A percentile compares a stretch with the other conserved stretches of the same genome.
Conservation (phyloP, 2,888 invertebrate species). For the Lepidocyrtoides sp. region DNA sequence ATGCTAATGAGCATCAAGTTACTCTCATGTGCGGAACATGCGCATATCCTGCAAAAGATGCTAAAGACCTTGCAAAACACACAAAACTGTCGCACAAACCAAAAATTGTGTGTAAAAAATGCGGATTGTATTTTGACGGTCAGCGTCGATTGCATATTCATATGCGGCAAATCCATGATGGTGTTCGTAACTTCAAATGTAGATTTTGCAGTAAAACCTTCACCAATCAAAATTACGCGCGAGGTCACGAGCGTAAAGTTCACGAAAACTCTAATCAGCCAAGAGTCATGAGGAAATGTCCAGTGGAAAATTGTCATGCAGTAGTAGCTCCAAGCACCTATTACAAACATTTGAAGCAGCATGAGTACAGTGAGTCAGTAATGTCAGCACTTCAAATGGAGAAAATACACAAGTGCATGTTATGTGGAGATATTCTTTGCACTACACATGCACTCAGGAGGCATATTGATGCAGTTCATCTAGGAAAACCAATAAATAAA, state of each 20-base stretch:
- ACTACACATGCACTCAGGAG: neutral
- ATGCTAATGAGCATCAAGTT: neutral
- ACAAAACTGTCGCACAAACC: neutral
- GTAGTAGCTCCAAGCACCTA: neutral
- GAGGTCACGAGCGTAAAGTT: constrained; percentile 27
- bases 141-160: neutral
- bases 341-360: constrained; percentile 1
- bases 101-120: neutral
- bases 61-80: constrained; percentile 43
- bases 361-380: neutral
- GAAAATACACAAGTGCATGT: constrained; percentile 24
- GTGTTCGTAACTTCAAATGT: constrained; percentile 23
- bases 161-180: constrained; percentile 11
- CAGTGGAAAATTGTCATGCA: neutral
- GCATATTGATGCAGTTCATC: constrained; percentile 64
- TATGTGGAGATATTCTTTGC: constrained; percentile 43
- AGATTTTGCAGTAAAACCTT: constrained; percentile 32
- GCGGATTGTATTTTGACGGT: neutral
- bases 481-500: constrained; percentile 65
- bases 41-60: constrained; percentile 62
- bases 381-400: neutral
- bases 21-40: constrained; percentile 61
- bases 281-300: constrained; percentile 42
- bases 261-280: constrained; percentile 17
- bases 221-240: neutral